A percentile compares a stretch with the other conserved stretches of the same genome.
phyloP scores from a whole-genome alignment of 2,113 vertebrate species.

The Tetrao urogallus region DNA sequence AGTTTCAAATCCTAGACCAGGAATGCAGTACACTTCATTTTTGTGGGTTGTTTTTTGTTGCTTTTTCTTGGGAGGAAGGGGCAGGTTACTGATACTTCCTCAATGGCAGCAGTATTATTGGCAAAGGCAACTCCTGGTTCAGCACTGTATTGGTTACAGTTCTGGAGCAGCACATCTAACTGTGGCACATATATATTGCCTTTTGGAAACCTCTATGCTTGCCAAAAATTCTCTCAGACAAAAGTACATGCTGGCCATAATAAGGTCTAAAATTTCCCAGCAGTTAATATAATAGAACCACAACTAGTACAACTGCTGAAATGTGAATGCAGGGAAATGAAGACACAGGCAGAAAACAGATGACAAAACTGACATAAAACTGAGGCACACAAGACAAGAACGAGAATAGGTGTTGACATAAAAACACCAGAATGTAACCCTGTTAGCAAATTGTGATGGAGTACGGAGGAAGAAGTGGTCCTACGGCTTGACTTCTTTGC shows the following conservation, averaged over 20 bases:
- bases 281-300: background rate
- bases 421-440: background rate
- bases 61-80: too few relatives aligned
- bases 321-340: background rate
- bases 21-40: background rate
- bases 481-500: background rate
- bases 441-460: background rate
- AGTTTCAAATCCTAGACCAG: background rate
- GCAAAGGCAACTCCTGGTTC: background rate
- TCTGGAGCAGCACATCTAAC: background rate
- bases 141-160: background rate
- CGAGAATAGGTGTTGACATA: background rate
- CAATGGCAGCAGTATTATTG: background rate
- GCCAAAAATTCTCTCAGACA: background rate
- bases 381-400: background rate
- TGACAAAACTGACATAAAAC: background rate
- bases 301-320: background rate
- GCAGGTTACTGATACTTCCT: background rate
- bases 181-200: accelerated
- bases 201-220: background rate
- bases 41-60: background rate
- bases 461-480: background rate
- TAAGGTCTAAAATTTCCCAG: background rate
- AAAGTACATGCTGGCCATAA: background rate
- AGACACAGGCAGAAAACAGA: background rate